Evolutionary conservation across 1,140 invertebrate species (phyloP), one percentile per base, ranked within the genome.

Genomic region (Apolygus lucorum): DNA sequence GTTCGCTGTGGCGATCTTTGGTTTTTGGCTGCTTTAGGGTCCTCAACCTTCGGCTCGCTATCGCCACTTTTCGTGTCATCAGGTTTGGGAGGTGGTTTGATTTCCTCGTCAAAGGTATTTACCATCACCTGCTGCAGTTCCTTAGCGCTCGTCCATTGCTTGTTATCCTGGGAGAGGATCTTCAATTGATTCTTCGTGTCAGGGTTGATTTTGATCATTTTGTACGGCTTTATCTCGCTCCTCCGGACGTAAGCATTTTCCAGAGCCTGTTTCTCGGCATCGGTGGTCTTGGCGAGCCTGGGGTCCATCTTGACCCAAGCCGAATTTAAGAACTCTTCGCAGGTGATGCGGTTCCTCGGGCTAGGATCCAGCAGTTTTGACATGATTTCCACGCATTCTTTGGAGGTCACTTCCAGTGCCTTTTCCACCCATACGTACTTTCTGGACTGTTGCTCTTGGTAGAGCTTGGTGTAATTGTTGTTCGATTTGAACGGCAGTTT

Each of bases 331-430:
- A 86, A 29, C 13, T 54, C 4, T 14, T 52, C 67, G n/a, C 24
- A 1, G 4, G 29, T 68, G 13, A 22, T 17, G 1, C 67, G n/a
- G 17, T 54, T 21, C 22, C 22, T 59, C 13, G 77, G 76, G 0
- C 89, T 85, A 0, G 90, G 89, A 71, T 91, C 88, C 73, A 92
- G 78, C 27, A 90, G 78, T 73, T 80, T 75, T 17, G 73, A 77
- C 14, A 84, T 79, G 63, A 84, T 75, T 68, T 79, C 79, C 76
- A 86, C 87, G 83, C 82, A 89, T 87, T 52, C 83, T 79, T 29
- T 84, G 81, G 73, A 82, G 79, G 28, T 85, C 78, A 2, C 62
- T 21, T 52, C 25, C n/a, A 27, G 11, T 13, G 66, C 65, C n/a
- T 21, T 62, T 28, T 54, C n/a, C n/a, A 49, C 66, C 17, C 52